Base-by-base conservation (phyloP, 2,113 vertebrate genomes). In the Orcinus orca region DNA sequence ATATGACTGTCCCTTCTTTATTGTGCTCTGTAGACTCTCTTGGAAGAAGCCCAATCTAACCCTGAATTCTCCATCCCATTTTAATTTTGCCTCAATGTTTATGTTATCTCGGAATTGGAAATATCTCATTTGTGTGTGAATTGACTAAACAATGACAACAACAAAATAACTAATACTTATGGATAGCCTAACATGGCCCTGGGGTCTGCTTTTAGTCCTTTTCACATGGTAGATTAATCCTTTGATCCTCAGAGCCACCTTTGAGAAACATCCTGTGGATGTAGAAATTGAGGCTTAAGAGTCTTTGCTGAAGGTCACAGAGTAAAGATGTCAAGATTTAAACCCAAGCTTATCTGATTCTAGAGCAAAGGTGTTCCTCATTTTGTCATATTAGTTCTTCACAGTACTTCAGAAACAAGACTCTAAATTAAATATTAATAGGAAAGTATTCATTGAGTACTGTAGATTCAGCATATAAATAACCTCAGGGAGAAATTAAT, bases 401-500 rank as follows among this genome's bases (percentile, higher is more conserved):
- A 55, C 6, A 11, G 14, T 74, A 90, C 8, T 80, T 90, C 25
- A 93, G 86, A 97, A 97, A 55, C 31, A 93, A 91, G 73, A 74
- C 58, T 97, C 62, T 91, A 96, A 96, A 96, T 97, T 91, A 97
- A 98, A 90, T 96, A n/a, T 93, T 85, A 97, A 96, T 97, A 53
- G 83, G 93, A 76, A 93, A 47, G 26, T 3, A 68, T 80, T 92
- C 33, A 76, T 33, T 70, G 33, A 68, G 5, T 33, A 65, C 7
- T 65, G 0, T 88, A 87, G 58, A 92, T 44, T 90, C 65, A 84
- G 36, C 31, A 88, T 71, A 86, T 17, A 36, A 41, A 94, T 96
- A 98, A 95, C 62, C 62, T 10, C 38, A 26, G 18, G 79, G 38
- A 88, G 97, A 97, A 93, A 62, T 96, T 71, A 71, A 88, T 88